Base-by-base conservation (phyloP, 2,888 invertebrate genomes). In the Pogonocherus hispidulus region DNA sequence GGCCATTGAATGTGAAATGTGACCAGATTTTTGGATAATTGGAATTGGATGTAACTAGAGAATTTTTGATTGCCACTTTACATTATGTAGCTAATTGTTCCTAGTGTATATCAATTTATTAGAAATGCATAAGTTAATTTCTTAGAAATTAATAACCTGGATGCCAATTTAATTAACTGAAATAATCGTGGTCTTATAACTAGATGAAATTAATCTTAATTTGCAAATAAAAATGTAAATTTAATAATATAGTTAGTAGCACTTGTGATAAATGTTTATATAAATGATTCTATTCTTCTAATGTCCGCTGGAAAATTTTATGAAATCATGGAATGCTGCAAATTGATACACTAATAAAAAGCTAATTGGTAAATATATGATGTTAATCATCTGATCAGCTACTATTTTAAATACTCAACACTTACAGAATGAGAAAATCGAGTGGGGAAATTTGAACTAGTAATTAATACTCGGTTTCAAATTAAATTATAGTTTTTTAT, bases 401-500 rank as follows among this genome's bases (percentile, higher is more conserved):
- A 22, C 19, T n/a, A n/a, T n/a, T n/a, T n/a, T n/a, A n/a, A n/a
- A n/a, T n/a, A n/a, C n/a, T n/a, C 1, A 52, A 27, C 27, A 3
- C 5, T 32, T 32, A 16, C 32, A n/a, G 41, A n/a, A 41, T 41
- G 41, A 52, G 5, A 32, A 32, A 18, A 32, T 32, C 49, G 19
- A 16, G 16, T 27, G 14, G 18, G 16, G 27, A 1, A 32, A 52
- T 52, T 52, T 52, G 52, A 9, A 27, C 32, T 18, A 52, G 16
- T 27, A 27, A 32, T 52, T 52, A 52, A 11, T 32, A 18, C 11
- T 3, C 11, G 3, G 18, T 18, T 9, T 32, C 32, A 32, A 52
- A 52, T 52, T 18, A 32, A 52, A 35, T 52, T 52, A 35, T 1
- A 32, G 5, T 52, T 32, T 52, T 35, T 27, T 18, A 52, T 52